Base-by-base conservation (phyloP, 2,113 vertebrate species). In the Progne subis region DNA sequence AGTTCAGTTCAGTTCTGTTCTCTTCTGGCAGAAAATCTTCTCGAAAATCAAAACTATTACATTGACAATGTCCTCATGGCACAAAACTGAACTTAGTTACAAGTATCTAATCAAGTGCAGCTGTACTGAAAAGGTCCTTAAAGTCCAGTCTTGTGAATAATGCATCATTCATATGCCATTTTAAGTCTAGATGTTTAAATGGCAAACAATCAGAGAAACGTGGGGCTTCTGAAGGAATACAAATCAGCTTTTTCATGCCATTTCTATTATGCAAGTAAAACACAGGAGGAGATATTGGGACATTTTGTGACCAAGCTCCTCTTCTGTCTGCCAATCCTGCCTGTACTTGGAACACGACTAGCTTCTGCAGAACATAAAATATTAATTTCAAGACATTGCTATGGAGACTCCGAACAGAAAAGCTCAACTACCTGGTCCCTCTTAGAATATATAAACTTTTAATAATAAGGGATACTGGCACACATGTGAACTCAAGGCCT, bases 321-420 rank as follows among this genome's bases (percentile, higher is more conserved):
- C 47, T 86, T 67, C 34, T 11, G 32, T 59, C 47, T 78, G 71
- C 52, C 29, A 74, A 15, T 32, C 44, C 37, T 63, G 31, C 41
- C 49, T 71, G 32, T 28, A 53, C 28, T 25, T 3, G 5, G 75
- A 87, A 79, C 0, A 3, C 11, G 37, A 71, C 32, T 75, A 69
- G 47, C 24, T 90, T 60, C 56, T 24, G 68, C 59, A 78, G 88
- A 83, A 86, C 34, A 59, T 90, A 47, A 93, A 88, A 86, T 88
- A 92, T 67, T 95, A 87, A 95, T 87, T 69, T 57, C 71, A 94
- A 76, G 60, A 71, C 64, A 90, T 86, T 63, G 34, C 82, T 94
- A 78, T 21, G 76, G 93, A 93, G 71, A 77, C 52, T 77, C 20
- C 0, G 6, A 88, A 70, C 3, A 24, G 72, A 78, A 81, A 94